Evolutionary conservation across 2,113 vertebrate genomes (phyloP), one percentile per base, ranked within the genome.

Genomic region (Morone chrysops): DNA sequence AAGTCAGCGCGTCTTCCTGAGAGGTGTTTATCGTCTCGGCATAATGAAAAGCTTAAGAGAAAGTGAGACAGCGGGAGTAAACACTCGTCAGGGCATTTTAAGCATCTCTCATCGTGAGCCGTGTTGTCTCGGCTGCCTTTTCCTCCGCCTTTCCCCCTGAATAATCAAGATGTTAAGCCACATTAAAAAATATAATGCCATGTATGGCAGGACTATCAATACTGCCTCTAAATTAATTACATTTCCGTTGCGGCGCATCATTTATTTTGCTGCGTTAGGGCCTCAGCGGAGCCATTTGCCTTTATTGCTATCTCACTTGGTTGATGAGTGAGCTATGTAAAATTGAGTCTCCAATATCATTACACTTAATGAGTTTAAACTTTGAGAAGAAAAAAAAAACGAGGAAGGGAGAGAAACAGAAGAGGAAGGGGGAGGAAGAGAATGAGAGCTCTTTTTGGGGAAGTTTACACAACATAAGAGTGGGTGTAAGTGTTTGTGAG

Each of bases 151-250:
- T 82, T 65, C 90, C 89, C 86, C 82, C 84, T 80, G 82, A 94
- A 95, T 95, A 96, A 97, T 98, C 96, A 97, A 98, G 96, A 98
- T 97, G 97, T 97, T 98, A 97, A 97, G 96, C 96, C 96, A 96
- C 97, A 98, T 97, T 97, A 98, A 98, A 98, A 95, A 97, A 98
- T 97, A 97, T 95, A 98, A 97, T 96, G 95, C 96, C 92, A 93
- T 96, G 97, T 97, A 97, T 97, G 97, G 97, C 97, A 97, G 96
- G 97, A 97, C 97, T 98, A 99, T 99, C 98, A 99, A 99, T 98
- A 99, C 96, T 96, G 96, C 96, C 96, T 96, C 97, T 97, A 98
- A 99, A 99, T 99, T 98, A 99, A 99, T 99, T 98, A 98, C 96
- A 97, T 98, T 97, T 98, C 97, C 96, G 96, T 97, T 97, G 97